These are phyloP conservation scores for Craseonycteris thonglongyai DNA, from an alignment of 2,113 vertebrate species.

Conservation along the genomic window DNA sequence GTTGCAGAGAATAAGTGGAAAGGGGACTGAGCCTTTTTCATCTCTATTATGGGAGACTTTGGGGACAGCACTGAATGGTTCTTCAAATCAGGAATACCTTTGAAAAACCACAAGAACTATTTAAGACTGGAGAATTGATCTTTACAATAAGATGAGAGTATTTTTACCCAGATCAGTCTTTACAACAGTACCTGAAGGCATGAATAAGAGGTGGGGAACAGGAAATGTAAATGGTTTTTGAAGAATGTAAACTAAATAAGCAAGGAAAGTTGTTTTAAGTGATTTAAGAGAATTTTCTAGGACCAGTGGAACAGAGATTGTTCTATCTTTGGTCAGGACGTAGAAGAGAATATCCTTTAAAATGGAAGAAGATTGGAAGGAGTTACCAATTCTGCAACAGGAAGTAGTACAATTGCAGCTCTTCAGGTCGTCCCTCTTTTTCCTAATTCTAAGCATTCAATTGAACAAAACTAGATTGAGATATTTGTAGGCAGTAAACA, in stretches of 20 bases:
- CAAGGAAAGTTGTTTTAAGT: background rate
- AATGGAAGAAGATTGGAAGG: constrained; percentile 1
- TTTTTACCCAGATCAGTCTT: background rate
- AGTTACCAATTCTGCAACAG: background rate
- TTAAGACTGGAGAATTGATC: background rate
- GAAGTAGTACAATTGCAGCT: background rate
- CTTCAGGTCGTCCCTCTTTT: background rate
- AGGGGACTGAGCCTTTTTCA: background rate
- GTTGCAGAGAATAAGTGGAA: background rate
- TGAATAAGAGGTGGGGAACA: background rate
- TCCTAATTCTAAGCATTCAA: background rate
- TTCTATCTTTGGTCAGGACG: constrained; percentile 8
- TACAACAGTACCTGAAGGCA: background rate
- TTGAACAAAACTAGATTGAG: background rate
- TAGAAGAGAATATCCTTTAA: background rate
- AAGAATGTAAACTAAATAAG: constrained; percentile 5
- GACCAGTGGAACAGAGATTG: background rate
- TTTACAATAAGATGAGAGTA: background rate
- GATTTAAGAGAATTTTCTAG: constrained; percentile 15
- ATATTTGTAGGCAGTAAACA: background rate
- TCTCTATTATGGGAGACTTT: background rate
- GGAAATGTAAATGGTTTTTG: constrained; percentile 6
- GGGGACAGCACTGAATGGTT: background rate
- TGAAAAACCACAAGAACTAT: constrained; percentile 13
- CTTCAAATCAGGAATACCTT: background rate